These are phyloP conservation scores for Cremastobaeus sp. DNA, from an alignment of 2,888 invertebrate species.

Conservation along the genomic window DNA sequence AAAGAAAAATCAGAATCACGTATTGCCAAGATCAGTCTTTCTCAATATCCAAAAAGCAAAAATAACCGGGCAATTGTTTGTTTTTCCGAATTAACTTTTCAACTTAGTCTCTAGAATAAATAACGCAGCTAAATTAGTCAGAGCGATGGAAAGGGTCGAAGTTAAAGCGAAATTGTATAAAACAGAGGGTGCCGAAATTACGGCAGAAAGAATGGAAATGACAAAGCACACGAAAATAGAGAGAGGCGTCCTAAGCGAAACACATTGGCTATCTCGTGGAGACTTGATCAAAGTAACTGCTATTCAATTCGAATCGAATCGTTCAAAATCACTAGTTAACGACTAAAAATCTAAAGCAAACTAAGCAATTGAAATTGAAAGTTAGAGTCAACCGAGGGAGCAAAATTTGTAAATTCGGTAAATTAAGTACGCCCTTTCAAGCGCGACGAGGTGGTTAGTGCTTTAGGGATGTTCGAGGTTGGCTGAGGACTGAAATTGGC, in stretches of 20 bases:
- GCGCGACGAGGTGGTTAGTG: conserved; percentile 70
- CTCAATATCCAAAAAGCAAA: conserved; percentile 56
- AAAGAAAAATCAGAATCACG: conserved; percentile 45
- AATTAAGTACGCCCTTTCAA: conserved; percentile 41
- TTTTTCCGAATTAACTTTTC: conserved; percentile 16
- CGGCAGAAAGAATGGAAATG: conserved; percentile 47
- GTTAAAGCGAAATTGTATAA: conserved; percentile 34
- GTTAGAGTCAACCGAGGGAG: conserved; percentile 9
- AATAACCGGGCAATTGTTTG: conserved; percentile 41
- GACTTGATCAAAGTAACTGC: conserved; percentile 25
- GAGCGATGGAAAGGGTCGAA: conserved; percentile 52
- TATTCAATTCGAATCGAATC: conserved; percentile 6
- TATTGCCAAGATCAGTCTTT: conserved; percentile 57
- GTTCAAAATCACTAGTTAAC: background rate
- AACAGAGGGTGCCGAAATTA: conserved; percentile 42
- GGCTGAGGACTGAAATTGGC: conserved; percentile 79
- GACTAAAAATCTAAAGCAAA: background rate
- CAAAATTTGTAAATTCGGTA: conserved; percentile 30
- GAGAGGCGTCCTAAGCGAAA: conserved; percentile 39
- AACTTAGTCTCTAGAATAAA: conserved; percentile 15
- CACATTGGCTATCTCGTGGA: conserved; percentile 38
- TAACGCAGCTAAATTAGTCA: conserved; percentile 31
- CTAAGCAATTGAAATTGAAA: conserved; percentile 5
- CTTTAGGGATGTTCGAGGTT: conserved; percentile 77
- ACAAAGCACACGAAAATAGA: conserved; percentile 38